A percentile compares a stretch with the other conserved stretches of the same genome.
phyloP scores from a whole-genome alignment of 2,113 vertebrate genomes.

The Phaethon lepturus region DNA sequence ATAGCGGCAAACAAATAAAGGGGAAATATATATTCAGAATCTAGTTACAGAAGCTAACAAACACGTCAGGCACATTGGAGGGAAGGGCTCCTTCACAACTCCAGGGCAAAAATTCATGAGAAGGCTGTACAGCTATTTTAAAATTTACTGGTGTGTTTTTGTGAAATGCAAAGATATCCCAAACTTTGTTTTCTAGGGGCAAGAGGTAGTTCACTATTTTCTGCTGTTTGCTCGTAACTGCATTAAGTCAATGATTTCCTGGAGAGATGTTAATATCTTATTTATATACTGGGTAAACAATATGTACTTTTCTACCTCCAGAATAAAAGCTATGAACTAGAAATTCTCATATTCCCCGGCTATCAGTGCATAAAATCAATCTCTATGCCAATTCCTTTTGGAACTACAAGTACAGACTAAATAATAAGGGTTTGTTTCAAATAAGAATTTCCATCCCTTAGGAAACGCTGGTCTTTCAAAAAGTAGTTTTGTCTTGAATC shows the following conservation, averaged over 20 bases:
- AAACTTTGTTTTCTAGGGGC: not conserved
- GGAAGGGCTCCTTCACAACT: not conserved
- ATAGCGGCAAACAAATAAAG: conserved; percentile 40
- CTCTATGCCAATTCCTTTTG: not conserved
- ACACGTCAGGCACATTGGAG: not conserved
- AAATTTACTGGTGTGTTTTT: not conserved
- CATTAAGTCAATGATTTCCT: not conserved
- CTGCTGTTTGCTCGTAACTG: not conserved
- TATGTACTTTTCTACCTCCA: not conserved
- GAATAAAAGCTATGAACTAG: not conserved
- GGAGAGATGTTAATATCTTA: conserved; percentile 33
- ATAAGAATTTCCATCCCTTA: not conserved
- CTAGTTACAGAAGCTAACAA: conserved; percentile 32
- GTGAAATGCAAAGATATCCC: not conserved
- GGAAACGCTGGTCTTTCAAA: not conserved
- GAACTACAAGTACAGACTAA: not conserved
- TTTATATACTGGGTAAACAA: conserved; percentile 26
- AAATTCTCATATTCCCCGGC: conserved; percentile 5
- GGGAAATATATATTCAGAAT: not conserved
- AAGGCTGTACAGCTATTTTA: not conserved
- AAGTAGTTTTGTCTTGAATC: not conserved
- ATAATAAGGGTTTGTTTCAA: conserved; percentile 20
- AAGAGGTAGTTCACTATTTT: not conserved
- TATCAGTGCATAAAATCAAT: conserved; percentile 37
- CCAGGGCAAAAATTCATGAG: not conserved